Conservation (phyloP, 2,888 invertebrate species). For the Hylaea fasciaria region DNA sequence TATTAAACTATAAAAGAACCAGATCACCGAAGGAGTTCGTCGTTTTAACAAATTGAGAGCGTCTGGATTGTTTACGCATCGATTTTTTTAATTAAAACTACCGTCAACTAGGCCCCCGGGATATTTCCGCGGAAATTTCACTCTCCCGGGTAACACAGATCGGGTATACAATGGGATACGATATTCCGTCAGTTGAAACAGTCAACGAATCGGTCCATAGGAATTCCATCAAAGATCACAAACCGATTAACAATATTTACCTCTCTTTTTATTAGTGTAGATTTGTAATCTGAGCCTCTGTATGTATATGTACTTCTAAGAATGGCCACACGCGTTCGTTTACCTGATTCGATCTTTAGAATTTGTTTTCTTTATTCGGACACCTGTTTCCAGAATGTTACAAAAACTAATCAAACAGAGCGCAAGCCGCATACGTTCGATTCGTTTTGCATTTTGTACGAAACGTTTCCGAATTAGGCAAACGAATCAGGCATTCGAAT, state of each 20-base stretch:
- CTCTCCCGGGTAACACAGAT: not conserved
- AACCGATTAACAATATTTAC: conserved; percentile 5
- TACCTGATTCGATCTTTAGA: too few relatives aligned
- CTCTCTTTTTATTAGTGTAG: conserved; percentile 19
- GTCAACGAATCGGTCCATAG: conserved; percentile 8
- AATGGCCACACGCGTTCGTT: too few relatives aligned
- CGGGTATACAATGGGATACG: not conserved
- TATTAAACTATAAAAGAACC: conserved; percentile 72
- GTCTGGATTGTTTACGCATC: conserved; percentile 33
- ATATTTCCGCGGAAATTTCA: not conserved
- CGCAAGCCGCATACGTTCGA: too few relatives aligned
- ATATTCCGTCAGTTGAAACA: not conserved
- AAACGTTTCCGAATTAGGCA: too few relatives aligned
- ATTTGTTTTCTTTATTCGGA: too few relatives aligned
- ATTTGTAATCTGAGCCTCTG: conserved; percentile 47
- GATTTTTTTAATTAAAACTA: conserved; percentile 24
- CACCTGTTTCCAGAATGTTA: too few relatives aligned
- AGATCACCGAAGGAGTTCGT: conserved; percentile 75
- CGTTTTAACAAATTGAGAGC: conserved; percentile 51
- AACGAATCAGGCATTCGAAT: too few relatives aligned
- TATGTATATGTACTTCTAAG: too few relatives aligned
- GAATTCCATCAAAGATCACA: not conserved
- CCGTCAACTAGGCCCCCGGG: conserved; percentile 1
- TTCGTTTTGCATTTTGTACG: conserved; percentile 42
- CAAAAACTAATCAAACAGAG: too few relatives aligned